A percentile compares a stretch with the other conserved stretches of the same genome.
phyloP scores from a whole-genome alignment of 2,797 vertebrate genomes.

The Pitangus sulphuratus region DNA sequence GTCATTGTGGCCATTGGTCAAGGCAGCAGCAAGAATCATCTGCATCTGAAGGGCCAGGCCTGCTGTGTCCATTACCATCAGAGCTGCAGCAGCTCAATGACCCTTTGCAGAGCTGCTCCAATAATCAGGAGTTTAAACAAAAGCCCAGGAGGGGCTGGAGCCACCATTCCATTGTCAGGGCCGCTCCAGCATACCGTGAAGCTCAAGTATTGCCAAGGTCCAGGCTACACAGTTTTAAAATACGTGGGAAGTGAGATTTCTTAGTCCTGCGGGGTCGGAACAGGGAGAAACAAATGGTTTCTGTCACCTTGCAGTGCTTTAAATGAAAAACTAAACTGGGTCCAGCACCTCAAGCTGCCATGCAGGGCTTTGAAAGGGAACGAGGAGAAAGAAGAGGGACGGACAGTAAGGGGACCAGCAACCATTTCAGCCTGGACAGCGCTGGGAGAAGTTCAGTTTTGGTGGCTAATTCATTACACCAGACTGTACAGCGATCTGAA shows the following conservation, averaged over 20 bases:
- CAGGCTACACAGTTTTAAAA: not conserved
- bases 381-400: not conserved
- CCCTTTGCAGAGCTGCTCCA: slow-evolving; percentile 24
- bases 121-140: not conserved
- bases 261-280: not conserved
- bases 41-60: not conserved
- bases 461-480: not conserved
- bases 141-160: not conserved
- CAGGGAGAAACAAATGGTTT: not conserved
- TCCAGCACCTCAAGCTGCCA: not conserved
- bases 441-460: not conserved
- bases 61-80: slow-evolving; percentile 31
- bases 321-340: not conserved
- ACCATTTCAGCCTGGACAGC: not conserved
- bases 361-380: not conserved
- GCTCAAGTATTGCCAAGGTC: not conserved
- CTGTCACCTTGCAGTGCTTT: not conserved
- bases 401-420: not conserved
- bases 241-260: not conserved
- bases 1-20: not conserved
- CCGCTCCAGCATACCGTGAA: not conserved
- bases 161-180: not conserved
- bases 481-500: not conserved
- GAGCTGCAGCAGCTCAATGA: slow-evolving; percentile 9
- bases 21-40: slow-evolving; percentile 22